phyloP scores from a whole-genome alignment of 2,113 vertebrate genomes.

The Cyprinus carpio region DNA sequence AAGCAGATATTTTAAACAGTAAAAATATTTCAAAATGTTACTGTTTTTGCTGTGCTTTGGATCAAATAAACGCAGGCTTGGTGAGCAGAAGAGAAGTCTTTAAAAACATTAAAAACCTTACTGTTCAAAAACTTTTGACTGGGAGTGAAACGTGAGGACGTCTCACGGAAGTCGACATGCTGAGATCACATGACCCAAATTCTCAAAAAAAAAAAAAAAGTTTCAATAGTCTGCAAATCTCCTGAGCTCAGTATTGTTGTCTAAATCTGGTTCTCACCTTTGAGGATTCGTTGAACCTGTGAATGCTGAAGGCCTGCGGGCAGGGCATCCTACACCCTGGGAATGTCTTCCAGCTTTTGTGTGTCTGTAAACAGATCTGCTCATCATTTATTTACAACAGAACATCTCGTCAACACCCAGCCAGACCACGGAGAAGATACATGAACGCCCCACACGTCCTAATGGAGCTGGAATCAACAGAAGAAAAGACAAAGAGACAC shows the following conservation, averaged over 20 bases:
- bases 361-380: conserved; percentile 64
- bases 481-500: neutral
- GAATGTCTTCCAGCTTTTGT: conserved; percentile 64
- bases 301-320: neutral
- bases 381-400: conserved; percentile 68
- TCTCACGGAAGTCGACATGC: too few relatives aligned
- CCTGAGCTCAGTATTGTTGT: neutral
- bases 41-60: too few relatives aligned
- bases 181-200: too few relatives aligned
- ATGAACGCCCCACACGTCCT: neutral
- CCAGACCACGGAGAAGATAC: conserved; percentile 30
- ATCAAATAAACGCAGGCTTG: too few relatives aligned
- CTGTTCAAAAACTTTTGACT: too few relatives aligned
- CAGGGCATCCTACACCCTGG: conserved; percentile 63
- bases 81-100: too few relatives aligned
- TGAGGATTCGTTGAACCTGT: neutral
- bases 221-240: neutral
- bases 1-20: too few relatives aligned
- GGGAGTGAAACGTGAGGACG: too few relatives aligned
- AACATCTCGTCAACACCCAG: conserved; percentile 30
- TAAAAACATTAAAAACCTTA: too few relatives aligned
- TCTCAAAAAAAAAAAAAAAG: too few relatives aligned
- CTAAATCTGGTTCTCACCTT: too few relatives aligned
- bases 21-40: too few relatives aligned
- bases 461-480: neutral